These are phyloP conservation scores for Lymantria monacha DNA, from an alignment of 2,888 invertebrate genomes.

Conservation along the genomic window DNA sequence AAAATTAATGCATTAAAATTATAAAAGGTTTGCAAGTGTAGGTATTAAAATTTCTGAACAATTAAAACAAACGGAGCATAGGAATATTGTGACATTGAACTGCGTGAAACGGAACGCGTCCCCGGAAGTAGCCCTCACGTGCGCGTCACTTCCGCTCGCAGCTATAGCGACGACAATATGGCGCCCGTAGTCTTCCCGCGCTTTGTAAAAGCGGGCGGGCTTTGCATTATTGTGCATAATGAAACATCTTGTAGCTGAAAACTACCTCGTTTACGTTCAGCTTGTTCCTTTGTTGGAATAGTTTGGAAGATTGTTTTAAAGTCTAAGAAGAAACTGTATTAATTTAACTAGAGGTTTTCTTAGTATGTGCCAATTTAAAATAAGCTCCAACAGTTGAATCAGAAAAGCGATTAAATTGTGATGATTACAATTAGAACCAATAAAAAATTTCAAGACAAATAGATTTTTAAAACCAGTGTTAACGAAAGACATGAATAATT, in stretches of 20 bases:
- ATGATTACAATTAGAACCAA: no score
- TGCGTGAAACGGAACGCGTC: slow-evolving; percentile 73
- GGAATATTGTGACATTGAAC: slow-evolving; percentile 73
- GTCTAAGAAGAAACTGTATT: no score
- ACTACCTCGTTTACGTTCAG: slow-evolving; percentile 2
- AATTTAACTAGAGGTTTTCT: no score
- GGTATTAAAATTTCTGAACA: slow-evolving; percentile 22
- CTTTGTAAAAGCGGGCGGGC: slow-evolving; percentile 46
- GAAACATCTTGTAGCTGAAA: slow-evolving; percentile 34
- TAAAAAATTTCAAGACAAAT: no score
- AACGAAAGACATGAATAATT: no score
- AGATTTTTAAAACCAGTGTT: no score
- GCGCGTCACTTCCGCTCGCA: slow-evolving; percentile 74
- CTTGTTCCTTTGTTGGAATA: slow-evolving; percentile 5
- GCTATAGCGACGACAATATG: slow-evolving; percentile 76
- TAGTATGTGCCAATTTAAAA: no score
- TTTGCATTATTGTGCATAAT: slow-evolving; percentile 33
- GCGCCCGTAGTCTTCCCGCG: slow-evolving; percentile 66
- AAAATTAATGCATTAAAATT: no score
- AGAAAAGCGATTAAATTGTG: no score
- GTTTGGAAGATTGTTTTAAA: slow-evolving; percentile 10
- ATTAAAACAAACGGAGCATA: slow-evolving; percentile 44
- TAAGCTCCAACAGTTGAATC: no score
- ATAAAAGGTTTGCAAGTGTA: not conserved
- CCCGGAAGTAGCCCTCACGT: slow-evolving; percentile 77